A percentile compares a stretch with the other conserved stretches of the same genome.
These are phyloP conservation scores for Hippocampus kuda DNA, from an alignment of 2,797 vertebrate species.

Conservation along the genomic window DNA sequence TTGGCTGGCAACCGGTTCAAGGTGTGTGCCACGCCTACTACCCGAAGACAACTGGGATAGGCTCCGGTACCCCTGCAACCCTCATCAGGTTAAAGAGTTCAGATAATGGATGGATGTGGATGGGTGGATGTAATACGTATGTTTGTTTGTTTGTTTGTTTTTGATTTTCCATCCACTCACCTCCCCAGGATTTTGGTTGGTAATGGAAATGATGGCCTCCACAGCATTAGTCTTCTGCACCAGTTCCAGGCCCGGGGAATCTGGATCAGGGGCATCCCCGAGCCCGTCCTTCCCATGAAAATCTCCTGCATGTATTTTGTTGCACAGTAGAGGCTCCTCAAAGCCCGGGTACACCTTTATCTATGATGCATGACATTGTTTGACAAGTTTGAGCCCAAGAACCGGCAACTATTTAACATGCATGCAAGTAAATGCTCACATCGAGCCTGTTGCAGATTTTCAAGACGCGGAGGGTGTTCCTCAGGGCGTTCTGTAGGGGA, in stretches of 20 bases:
- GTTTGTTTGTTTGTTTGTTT: neutral
- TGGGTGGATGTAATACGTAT: too few relatives aligned
- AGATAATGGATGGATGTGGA: too few relatives aligned
- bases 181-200: constrained; percentile 54
- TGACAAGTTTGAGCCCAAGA: neutral
- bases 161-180: constrained; percentile 25
- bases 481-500: constrained; percentile 74
- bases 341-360: constrained; percentile 64
- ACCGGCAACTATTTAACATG: neutral
- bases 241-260: constrained; percentile 52
- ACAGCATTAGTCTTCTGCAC: constrained; percentile 46
- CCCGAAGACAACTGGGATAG: too few relatives aligned
- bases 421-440: constrained; percentile 19
- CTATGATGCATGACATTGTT: constrained; percentile 29
- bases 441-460: constrained; percentile 73
- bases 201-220: constrained; percentile 54
- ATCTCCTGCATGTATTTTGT: constrained; percentile 6
- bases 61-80: too few relatives aligned
- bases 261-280: constrained; percentile 59
- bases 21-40: too few relatives aligned
- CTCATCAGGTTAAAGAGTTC: too few relatives aligned
- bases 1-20: too few relatives aligned
- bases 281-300: constrained; percentile 65
- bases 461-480: constrained; percentile 79
- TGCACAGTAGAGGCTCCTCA: constrained; percentile 37